phyloP scores from a whole-genome alignment of 2,888 invertebrate genomes.

The Andrena bicolor region DNA sequence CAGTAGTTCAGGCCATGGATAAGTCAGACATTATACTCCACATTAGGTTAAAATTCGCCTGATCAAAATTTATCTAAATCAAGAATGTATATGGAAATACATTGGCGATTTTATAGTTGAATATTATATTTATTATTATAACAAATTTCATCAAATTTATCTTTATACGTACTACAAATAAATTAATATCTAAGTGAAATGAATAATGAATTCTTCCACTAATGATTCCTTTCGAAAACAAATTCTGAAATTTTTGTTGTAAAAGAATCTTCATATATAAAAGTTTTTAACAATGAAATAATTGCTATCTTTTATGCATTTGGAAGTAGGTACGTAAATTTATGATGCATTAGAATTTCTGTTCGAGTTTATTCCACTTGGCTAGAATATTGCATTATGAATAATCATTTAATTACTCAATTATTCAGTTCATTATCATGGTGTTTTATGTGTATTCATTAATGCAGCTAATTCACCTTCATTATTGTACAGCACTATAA shows the following conservation, averaged over 20 bases:
- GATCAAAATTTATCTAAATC: too few species aligned
- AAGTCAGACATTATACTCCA: not conserved
- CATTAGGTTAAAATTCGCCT: too few species aligned
- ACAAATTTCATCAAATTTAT: too few species aligned
- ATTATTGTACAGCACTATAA: not conserved
- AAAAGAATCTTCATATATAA: not conserved
- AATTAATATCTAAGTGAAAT: too few species aligned
- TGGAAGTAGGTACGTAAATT: not conserved
- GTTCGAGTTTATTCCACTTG: not conserved
- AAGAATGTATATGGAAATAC: too few species aligned
- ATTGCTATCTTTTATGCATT: not conserved
- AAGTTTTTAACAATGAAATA: not conserved
- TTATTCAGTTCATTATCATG: constrained; percentile 13
- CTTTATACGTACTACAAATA: too few species aligned
- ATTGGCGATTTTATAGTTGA: too few species aligned
- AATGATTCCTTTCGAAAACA: not conserved
- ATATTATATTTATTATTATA: too few species aligned
- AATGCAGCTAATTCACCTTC: constrained; percentile 10
- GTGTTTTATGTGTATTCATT: not conserved
- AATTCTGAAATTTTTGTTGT: not conserved
- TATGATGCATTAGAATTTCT: not conserved
- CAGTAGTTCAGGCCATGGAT: not conserved
- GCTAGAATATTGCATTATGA: not conserved
- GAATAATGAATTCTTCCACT: too few species aligned
- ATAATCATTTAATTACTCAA: not conserved